A percentile compares a stretch with the other conserved stretches of the same genome.
Evolutionary conservation across 2,888 invertebrate genomes (phyloP).

Genomic region (Himalopsyche anomala): DNA sequence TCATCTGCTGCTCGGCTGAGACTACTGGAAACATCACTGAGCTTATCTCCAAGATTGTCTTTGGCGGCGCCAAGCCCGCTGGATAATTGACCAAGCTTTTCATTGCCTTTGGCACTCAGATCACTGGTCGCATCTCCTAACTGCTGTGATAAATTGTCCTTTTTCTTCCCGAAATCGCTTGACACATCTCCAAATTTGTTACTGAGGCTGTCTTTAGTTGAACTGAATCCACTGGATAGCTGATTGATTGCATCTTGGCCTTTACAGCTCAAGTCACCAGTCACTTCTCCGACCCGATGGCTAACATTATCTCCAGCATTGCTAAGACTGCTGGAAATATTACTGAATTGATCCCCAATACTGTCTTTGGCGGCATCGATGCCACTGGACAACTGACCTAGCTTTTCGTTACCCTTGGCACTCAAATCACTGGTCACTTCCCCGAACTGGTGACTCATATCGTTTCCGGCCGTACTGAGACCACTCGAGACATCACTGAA

Average conservation of each 20-base stretch:
- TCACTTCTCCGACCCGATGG: not conserved
- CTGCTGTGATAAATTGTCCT: not conserved
- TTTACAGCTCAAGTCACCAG: not conserved
- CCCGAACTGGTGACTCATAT: conserved; percentile 49
- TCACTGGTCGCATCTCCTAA: too few species aligned
- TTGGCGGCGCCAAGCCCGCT: too few species aligned
- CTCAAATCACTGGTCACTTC: conserved; percentile 36
- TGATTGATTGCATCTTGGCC: not conserved
- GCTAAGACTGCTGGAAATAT: not conserved
- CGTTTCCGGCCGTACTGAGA: conserved; percentile 47
- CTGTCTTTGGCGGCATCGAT: not conserved
- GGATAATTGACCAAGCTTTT: too few species aligned
- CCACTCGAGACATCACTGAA: conserved; percentile 52
- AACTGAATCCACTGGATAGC: not conserved
- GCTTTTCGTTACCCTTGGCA: not conserved
- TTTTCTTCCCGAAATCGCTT: not conserved
- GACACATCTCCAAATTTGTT: not conserved
- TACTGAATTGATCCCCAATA: not conserved
- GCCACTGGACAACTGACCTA: not conserved
- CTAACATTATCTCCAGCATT: not conserved
- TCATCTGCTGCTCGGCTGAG: conserved; percentile 22
- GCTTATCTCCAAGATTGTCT: not conserved
- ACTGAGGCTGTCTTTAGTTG: not conserved
- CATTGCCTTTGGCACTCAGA: too few species aligned
- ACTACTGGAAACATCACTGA: conserved; percentile 19